Conservation (phyloP, 2,888 invertebrate genomes). For the Himalopsyche tibetana region DNA sequence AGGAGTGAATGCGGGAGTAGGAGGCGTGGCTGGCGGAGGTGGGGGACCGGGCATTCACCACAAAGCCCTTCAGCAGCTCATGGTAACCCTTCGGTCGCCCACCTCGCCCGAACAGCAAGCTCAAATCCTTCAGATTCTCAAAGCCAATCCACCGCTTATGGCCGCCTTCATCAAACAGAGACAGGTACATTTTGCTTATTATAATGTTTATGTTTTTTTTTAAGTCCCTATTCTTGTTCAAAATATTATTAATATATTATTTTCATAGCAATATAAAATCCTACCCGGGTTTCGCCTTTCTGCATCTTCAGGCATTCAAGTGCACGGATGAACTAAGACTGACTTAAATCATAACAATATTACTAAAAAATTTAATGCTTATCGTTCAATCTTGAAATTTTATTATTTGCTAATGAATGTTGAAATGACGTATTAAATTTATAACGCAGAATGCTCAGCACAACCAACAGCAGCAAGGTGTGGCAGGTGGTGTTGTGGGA, state of each 20-base stretch:
- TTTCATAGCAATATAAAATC: too few relatives aligned
- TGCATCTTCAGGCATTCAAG: too few relatives aligned
- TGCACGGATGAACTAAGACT: too few relatives aligned
- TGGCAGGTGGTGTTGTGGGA: slow-evolving; percentile 68
- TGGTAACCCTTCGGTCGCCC: slow-evolving; percentile 93
- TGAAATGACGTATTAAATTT: too few relatives aligned
- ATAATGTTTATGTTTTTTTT: too few relatives aligned
- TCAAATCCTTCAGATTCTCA: slow-evolving; percentile 91
- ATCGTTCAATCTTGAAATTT: too few relatives aligned
- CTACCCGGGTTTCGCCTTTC: too few relatives aligned
- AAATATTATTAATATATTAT: too few relatives aligned
- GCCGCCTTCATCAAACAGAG: slow-evolving; percentile 95
- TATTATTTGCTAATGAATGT: too few relatives aligned
- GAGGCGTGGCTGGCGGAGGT: slow-evolving; percentile 69
- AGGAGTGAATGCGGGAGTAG: slow-evolving; percentile 64
- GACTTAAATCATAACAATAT: too few relatives aligned
- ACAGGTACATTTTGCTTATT: slow-evolving; percentile 74
- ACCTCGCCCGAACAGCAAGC: slow-evolving; percentile 94
- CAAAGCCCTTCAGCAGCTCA: slow-evolving; percentile 88
- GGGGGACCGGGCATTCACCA: slow-evolving; percentile 73
- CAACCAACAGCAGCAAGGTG: slow-evolving; percentile 71
- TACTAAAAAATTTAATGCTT: too few relatives aligned
- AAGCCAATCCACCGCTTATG: slow-evolving; percentile 96
- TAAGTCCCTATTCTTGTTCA: too few relatives aligned
- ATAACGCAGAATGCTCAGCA: slow-evolving; percentile 73